Base-by-base conservation (phyloP, 2,113 vertebrate species). In the Leiothrix lutea region DNA sequence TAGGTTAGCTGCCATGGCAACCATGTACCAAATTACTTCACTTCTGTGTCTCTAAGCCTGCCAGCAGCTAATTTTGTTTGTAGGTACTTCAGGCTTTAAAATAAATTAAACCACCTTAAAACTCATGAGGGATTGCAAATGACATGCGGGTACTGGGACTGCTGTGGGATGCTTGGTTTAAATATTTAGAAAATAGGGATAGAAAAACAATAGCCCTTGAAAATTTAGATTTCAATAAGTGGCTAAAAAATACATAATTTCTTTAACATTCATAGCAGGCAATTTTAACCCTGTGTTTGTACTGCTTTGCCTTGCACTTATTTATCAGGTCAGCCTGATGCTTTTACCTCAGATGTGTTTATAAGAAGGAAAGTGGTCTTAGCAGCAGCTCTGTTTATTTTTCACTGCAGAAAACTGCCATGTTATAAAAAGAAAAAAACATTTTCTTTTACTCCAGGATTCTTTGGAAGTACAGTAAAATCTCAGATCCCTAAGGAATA, bases 1-100 rank as follows among this genome's bases (percentile, higher is more conserved):
- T 90, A 94, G 93, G 86, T 95, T 94, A 96, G 93, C 92, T 96
- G 75, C 92, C 92, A 93, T 93, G 80, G 80, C 90, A 97, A 95
- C 95, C 44, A 1, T 23, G 51, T 92, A 53, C 88, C 88, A 92
- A 88, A 93, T 86, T 86, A 67, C 48, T 65, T 61, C 56, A 50
- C 56, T 94, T 86, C n/a, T 51, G 14, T 78, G n/a, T 74, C 72
- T 96, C 71, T 80, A 73, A 92, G 92, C 82, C 79, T 86, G 56
- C 80, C 69, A 74, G 83, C 72, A 90, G 67, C 58, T 86, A 64
- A 89, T 93, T 94, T 45, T 77, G 33, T 88, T 93, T 70, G 12
- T 14, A 14, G 8, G 42, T 71, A 71, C 65, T 75, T 67, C 38
- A 67, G 69, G 48, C 64, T 83, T 51, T 35, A 29, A 74, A 85